Conservation (phyloP, 2,113 vertebrate species). For the Psilopsiagon aymara region DNA sequence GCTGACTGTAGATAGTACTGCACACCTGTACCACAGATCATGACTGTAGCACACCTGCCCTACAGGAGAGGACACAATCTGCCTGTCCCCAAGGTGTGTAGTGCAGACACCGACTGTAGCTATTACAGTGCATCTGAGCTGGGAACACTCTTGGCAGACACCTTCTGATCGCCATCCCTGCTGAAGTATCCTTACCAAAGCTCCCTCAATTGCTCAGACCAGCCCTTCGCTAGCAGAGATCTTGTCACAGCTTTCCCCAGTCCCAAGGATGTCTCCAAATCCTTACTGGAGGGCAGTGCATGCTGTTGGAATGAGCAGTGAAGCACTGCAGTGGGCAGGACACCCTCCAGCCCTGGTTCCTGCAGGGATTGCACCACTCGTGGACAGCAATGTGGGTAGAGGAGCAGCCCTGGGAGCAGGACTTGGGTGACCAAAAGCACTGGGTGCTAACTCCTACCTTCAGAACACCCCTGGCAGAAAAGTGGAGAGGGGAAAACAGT, state of each 20-base stretch:
- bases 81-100: background rate
- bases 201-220: accelerated
- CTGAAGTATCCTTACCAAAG: background rate
- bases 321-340: accelerated
- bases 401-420: background rate
- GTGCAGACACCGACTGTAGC: accelerated
- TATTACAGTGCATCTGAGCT: background rate
- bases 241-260: background rate
- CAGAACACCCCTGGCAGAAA: background rate
- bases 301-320: background rate
- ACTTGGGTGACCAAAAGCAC: accelerated
- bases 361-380: accelerated
- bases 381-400: background rate
- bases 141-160: background rate
- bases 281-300: accelerated
- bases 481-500: background rate
- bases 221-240: background rate
- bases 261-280: accelerated
- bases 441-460: background rate
- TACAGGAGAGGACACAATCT: background rate
- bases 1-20: accelerated
- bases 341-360: accelerated
- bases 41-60: background rate
- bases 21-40: background rate
- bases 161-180: accelerated